These are phyloP conservation scores for Peromyscus leucopus DNA, from an alignment of 2,113 vertebrate species.

Conservation along the genomic window DNA sequence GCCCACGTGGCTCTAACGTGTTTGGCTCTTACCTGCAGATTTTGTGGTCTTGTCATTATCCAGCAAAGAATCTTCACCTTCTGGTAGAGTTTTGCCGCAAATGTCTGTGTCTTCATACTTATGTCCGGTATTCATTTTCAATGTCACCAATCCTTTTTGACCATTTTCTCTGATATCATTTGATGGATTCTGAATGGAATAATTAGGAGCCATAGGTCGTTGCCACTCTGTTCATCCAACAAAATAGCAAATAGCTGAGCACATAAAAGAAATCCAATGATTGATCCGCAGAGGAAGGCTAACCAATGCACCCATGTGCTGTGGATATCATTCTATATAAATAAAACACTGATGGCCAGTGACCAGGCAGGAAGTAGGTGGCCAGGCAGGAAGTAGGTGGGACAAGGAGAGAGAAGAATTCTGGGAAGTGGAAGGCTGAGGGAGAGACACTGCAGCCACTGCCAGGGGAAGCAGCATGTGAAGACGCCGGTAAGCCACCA, in stretches of 20 bases:
- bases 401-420: too few relatives aligned
- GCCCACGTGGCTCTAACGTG: conserved; percentile 93
- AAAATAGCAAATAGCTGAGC: conserved; percentile 87
- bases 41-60: conserved; percentile 93
- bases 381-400: too few relatives aligned
- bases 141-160: conserved; percentile 85
- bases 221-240: conserved; percentile 82
- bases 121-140: conserved; percentile 62
- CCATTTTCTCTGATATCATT: conserved; percentile 81
- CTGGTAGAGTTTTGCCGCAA: conserved; percentile 83
- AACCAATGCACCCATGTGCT: conserved; percentile 86
- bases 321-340: too few relatives aligned
- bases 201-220: conserved; percentile 85
- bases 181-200: conserved; percentile 85
- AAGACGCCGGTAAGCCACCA: too few relatives aligned
- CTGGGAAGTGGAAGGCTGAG: too few relatives aligned
- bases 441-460: too few relatives aligned
- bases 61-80: conserved; percentile 92
- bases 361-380: too few relatives aligned
- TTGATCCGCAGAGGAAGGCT: conserved; percentile 87
- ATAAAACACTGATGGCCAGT: too few relatives aligned
- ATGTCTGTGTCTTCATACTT: conserved; percentile 84
- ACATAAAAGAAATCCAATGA: conserved; percentile 88
- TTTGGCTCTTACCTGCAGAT: conserved; percentile 89
- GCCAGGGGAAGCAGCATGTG: too few relatives aligned